Evolutionary conservation across 2,113 vertebrate species (phyloP).

Genomic region (Uria lomvia): DNA sequence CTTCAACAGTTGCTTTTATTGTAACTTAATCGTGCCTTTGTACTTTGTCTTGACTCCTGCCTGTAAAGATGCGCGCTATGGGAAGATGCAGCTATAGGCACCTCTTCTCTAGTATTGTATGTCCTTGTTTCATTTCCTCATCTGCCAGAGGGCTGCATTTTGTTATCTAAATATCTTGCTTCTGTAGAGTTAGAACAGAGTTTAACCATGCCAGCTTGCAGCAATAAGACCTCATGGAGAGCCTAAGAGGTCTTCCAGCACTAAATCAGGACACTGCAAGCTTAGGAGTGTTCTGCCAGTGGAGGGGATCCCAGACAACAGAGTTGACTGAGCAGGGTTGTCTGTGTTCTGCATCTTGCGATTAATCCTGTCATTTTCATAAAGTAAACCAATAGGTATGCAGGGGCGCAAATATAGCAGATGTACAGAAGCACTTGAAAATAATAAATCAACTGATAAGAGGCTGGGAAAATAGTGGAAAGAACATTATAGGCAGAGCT

Average conservation of each 20-base stretch:
- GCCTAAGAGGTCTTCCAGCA: neutral
- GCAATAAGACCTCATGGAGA: neutral
- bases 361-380: neutral
- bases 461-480: neutral
- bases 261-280: neutral
- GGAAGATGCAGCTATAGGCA: neutral
- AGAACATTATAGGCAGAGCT: neutral
- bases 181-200: neutral
- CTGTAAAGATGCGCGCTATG: neutral
- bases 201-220: neutral
- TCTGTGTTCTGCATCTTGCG: neutral
- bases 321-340: neutral
- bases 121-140: neutral
- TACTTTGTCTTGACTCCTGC: neutral
- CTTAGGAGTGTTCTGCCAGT: neutral
- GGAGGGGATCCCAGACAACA: neutral
- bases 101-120: neutral
- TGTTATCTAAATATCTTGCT: neutral
- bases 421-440: neutral
- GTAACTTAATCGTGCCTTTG: neutral
- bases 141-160: rapidly evolving
- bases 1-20: neutral
- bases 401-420: neutral
- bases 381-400: neutral
- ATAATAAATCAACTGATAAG: neutral